A percentile compares a stretch with the other conserved stretches of the same genome.
phyloP scores from a whole-genome alignment of 2,113 vertebrate genomes.

The Clarias gariepinus region DNA sequence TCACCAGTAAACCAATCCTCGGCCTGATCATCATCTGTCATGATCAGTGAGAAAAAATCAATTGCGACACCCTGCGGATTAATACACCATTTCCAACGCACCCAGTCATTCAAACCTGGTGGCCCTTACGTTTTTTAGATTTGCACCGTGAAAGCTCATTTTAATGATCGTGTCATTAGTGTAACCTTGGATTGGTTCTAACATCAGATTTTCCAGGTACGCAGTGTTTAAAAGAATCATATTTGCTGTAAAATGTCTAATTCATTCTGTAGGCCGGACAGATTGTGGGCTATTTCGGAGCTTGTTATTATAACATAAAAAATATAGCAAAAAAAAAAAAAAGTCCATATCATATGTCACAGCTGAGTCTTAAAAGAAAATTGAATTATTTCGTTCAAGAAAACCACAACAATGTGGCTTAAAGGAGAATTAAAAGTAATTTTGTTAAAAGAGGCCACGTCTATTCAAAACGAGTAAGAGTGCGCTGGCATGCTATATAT shows the following conservation, averaged over 20 bases:
- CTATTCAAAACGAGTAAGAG: neutral
- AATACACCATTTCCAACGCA: too few species aligned
- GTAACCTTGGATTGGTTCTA: neutral
- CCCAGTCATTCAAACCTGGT: too few species aligned
- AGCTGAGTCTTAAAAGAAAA: neutral
- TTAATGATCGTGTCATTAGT: neutral
- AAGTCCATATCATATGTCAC: neutral
- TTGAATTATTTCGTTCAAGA: neutral
- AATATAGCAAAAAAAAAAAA: neutral
- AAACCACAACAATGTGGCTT: neutral
- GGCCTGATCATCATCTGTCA: too few species aligned
- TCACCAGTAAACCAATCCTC: too few species aligned
- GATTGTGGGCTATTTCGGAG: neutral
- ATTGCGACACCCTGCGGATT: too few species aligned
- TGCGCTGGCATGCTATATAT: neutral
- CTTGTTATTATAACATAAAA: neutral
- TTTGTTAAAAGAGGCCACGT: slow-evolving; percentile 6
- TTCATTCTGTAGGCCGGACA: neutral
- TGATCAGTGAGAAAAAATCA: too few species aligned
- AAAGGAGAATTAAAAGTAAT: neutral
- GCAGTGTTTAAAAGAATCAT: too few species aligned
- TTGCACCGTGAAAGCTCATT: too few species aligned
- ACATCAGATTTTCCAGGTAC: neutral
- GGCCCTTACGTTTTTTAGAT: too few species aligned
- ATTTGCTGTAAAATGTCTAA: neutral